phyloP scores from a whole-genome alignment of 2,113 vertebrate genomes.

The Neoarius graeffei region DNA sequence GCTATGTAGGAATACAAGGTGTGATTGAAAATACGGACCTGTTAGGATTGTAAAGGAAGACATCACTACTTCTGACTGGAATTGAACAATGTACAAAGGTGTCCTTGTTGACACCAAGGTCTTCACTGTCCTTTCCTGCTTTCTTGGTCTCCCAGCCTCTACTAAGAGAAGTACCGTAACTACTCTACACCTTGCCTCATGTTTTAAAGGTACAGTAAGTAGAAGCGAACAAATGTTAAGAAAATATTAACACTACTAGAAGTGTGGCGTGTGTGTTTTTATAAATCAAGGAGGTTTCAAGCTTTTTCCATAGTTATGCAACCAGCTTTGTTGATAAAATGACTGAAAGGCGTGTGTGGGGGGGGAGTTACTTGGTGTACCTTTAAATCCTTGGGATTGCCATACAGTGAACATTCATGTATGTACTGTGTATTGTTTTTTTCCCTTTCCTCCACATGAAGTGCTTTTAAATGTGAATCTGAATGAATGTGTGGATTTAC shows the following conservation, averaged over 20 bases:
- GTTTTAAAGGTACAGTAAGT: conserved; percentile 16
- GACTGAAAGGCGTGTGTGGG: background rate
- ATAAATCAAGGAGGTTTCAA: background rate
- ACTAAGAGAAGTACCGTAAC: background rate
- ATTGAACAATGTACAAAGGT: background rate
- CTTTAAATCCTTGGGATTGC: conserved; percentile 23
- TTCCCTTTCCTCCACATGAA: conserved; percentile 39
- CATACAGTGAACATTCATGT: background rate
- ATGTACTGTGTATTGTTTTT: conserved; percentile 23
- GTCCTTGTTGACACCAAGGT: background rate
- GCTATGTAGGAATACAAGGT: background rate
- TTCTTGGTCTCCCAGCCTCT: background rate
- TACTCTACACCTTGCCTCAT: conserved; percentile 5
- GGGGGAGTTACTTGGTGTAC: background rate
- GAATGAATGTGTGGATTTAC: conserved; percentile 30
- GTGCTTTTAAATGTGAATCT: conserved; percentile 22
- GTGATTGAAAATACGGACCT: background rate
- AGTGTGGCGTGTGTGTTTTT: background rate
- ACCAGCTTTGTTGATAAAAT: background rate
- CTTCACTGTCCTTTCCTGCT: conserved; percentile 9
- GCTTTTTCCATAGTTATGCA: conserved; percentile 18
- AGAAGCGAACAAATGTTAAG: background rate
- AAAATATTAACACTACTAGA: background rate
- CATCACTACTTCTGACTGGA: conserved; percentile 5
- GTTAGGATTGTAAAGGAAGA: conserved; percentile 19